Conservation (phyloP, 2,797 vertebrate genomes). For the Myotis findleyi region DNA sequence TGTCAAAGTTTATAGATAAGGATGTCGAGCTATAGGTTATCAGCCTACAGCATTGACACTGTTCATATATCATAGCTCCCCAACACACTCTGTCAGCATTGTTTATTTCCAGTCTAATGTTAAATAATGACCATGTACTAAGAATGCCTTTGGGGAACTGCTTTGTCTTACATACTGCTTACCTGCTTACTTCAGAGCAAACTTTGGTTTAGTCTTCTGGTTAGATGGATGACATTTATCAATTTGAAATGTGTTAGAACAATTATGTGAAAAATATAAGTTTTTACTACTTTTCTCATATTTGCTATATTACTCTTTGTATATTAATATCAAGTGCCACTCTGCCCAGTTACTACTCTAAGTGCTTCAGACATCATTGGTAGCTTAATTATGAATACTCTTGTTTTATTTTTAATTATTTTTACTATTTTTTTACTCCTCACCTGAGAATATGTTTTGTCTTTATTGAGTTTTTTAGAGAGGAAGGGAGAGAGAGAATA, state of each 20-base stretch:
- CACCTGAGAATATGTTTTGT: not conserved
- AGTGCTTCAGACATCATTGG: not conserved
- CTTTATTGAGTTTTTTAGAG: not conserved
- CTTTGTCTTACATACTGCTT: slow-evolving; percentile 84
- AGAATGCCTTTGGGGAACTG: slow-evolving; percentile 84
- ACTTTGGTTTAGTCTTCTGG: slow-evolving; percentile 82
- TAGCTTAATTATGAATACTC: not conserved
- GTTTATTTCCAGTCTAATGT: slow-evolving; percentile 86
- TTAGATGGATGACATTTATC: slow-evolving; percentile 84
- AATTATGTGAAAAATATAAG: slow-evolving; percentile 61
- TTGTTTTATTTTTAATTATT: not conserved
- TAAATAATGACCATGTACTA: slow-evolving; percentile 87
- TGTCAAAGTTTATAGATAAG: slow-evolving; percentile 86
- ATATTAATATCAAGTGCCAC: slow-evolving; percentile 28
- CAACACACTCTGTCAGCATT: slow-evolving; percentile 83
- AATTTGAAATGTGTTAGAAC: slow-evolving; percentile 80
- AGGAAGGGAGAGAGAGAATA: not conserved
- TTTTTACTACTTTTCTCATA: slow-evolving; percentile 60
- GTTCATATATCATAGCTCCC: slow-evolving; percentile 85
- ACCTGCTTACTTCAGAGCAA: slow-evolving; percentile 85
- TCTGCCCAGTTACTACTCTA: not conserved
- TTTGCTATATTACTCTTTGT: slow-evolving; percentile 56
- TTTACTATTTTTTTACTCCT: not conserved
- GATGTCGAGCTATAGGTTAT: slow-evolving; percentile 86
- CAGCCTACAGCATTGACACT: slow-evolving; percentile 81